These are phyloP conservation scores for Gnatocerus cornutus DNA, from an alignment of 2,888 invertebrate genomes.

Conservation along the genomic window DNA sequence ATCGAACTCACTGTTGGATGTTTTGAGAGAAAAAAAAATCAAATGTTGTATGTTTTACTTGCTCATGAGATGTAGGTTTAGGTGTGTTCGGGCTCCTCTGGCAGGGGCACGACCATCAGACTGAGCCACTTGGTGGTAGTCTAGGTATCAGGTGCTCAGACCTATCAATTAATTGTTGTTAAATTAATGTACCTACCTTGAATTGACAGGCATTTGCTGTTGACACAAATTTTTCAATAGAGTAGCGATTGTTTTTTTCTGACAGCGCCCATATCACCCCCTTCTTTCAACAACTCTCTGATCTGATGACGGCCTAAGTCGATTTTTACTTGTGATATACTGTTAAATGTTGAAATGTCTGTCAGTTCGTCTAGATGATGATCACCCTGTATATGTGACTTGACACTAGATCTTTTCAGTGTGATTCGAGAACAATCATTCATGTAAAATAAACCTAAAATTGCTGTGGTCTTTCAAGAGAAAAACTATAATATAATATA, in stretches of 20 bases:
- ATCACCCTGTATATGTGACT: conserved; percentile 66
- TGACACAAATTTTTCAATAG: conserved; percentile 37
- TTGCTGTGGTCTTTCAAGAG: conserved; percentile 62
- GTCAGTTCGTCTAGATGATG: conserved; percentile 63
- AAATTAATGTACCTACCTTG: conserved; percentile 66
- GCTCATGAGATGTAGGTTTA: conserved; percentile 53
- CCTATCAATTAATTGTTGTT: conserved; percentile 69
- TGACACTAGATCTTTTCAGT: conserved; percentile 66
- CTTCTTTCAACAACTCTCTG: conserved; percentile 22
- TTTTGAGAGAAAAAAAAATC: conserved; percentile 49
- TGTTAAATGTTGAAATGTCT: conserved; percentile 58
- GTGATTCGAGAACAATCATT: conserved; percentile 67
- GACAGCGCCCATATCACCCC: conserved; percentile 43
- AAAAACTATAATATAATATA: conserved; percentile 42
- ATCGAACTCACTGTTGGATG: conserved; percentile 64
- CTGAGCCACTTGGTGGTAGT: conserved; percentile 67
- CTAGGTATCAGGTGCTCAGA: conserved; percentile 69
- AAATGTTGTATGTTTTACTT: conserved; percentile 65
- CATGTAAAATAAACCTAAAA: conserved; percentile 60
- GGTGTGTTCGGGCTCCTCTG: conserved; percentile 58
- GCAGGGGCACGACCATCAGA: conserved; percentile 61
- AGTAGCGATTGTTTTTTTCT: conserved; percentile 27
- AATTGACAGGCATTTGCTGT: conserved; percentile 62
- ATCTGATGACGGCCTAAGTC: conserved; percentile 58
- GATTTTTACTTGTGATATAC: conserved; percentile 60